phyloP scores from a whole-genome alignment of 2,113 vertebrate genomes.

The Corythoichthys haematopterus region DNA sequence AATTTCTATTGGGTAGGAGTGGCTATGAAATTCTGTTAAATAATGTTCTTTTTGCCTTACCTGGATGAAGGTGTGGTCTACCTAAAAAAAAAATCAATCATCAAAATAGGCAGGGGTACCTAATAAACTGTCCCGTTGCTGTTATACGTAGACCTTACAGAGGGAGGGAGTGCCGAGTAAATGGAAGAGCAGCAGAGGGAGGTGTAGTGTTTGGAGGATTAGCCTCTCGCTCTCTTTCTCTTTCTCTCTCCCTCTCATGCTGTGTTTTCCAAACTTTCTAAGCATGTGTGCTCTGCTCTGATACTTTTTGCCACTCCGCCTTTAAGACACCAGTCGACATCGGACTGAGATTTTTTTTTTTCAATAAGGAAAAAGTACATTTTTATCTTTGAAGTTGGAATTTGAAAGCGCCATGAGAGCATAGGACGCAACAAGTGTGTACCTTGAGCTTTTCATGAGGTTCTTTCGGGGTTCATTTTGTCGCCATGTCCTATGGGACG shows the following conservation, averaged over 20 bases:
- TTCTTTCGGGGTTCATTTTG: not conserved
- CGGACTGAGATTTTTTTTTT: not conserved
- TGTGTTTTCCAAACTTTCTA: constrained; percentile 2
- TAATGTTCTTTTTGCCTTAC: not conserved
- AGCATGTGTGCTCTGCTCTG: not conserved
- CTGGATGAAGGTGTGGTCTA: too few relatives aligned
- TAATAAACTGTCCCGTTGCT: not conserved
- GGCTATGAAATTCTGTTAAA: not conserved
- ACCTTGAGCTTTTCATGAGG: not conserved
- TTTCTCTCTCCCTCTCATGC: constrained; percentile 7
- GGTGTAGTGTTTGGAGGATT: constrained; percentile 64
- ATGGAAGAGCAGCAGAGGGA: constrained; percentile 15
- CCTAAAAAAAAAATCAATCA: too few relatives aligned
- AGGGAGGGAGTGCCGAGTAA: not conserved
- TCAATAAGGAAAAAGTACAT: too few relatives aligned
- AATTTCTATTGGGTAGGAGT: too few relatives aligned
- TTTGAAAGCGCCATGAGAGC: not conserved
- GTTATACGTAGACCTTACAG: not conserved
- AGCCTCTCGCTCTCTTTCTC: constrained; percentile 16
- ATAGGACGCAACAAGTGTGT: not conserved
- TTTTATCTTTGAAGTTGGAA: not conserved
- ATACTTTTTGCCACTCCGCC: not conserved
- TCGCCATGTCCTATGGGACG: not conserved
- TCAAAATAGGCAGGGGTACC: not conserved
- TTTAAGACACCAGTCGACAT: not conserved